Evolutionary conservation across 2,113 vertebrate genomes (phyloP).

Genomic region (Rhinogobius similis): DNA sequence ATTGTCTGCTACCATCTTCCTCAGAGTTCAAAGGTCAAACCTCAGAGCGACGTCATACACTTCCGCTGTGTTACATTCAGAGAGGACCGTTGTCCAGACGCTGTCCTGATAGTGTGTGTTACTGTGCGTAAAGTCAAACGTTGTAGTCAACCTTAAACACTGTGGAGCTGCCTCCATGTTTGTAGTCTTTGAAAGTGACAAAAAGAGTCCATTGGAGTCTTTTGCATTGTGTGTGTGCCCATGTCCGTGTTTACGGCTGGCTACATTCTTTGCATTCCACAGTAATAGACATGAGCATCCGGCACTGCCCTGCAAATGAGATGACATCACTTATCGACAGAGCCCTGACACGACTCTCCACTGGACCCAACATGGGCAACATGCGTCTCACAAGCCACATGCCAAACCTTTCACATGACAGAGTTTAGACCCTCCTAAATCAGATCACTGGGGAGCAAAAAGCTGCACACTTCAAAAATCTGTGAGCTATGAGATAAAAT

Average conservation of each 20-base stretch:
- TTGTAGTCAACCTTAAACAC: conserved; percentile 74
- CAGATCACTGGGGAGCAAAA: conserved; percentile 37
- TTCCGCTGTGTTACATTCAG: conserved; percentile 73
- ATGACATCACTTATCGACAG: conserved; percentile 85
- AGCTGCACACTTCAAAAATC: conserved; percentile 32
- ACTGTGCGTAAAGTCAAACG: conserved; percentile 44
- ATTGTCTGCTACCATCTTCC: conserved; percentile 33
- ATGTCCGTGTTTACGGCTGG: conserved; percentile 83
- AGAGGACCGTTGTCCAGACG: conserved; percentile 59
- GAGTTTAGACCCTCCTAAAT: conserved; percentile 35
- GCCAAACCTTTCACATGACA: conserved; percentile 62
- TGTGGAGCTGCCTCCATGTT: conserved; percentile 66
- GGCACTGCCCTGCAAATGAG: conserved; percentile 85
- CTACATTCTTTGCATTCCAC: conserved; percentile 88
- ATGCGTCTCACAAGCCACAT: conserved; percentile 78
- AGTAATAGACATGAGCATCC: conserved; percentile 86
- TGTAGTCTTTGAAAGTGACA: conserved; percentile 66
- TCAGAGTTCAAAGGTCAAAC: conserved; percentile 52
- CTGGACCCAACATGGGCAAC: conserved; percentile 75
- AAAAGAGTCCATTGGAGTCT: conserved; percentile 71
- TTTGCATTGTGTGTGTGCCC: conserved; percentile 79
- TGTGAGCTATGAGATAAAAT: conserved; percentile 42
- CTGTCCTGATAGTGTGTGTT: conserved; percentile 58
- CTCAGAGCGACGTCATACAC: conserved; percentile 40
- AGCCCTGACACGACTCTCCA: conserved; percentile 77